Conservation (phyloP, 2,888 invertebrate species). For the Bellardia pandia region DNA sequence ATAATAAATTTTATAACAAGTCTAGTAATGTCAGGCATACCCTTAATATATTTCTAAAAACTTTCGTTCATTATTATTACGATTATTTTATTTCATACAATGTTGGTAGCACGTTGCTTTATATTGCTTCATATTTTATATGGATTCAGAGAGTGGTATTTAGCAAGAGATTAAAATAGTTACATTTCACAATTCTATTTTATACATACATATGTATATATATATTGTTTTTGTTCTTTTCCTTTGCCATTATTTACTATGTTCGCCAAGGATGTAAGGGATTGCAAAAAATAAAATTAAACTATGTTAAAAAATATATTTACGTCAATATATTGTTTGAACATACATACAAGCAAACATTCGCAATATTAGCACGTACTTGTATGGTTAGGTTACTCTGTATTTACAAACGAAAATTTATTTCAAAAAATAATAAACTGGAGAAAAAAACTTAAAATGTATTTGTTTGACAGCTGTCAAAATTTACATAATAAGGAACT, state of each 20-base stretch:
- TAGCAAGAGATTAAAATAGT: constrained; percentile 57
- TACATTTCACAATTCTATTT: constrained; percentile 6
- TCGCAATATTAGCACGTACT: not conserved
- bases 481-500: not conserved
- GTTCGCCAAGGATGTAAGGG: not conserved
- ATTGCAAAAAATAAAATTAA: not conserved
- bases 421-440: not conserved
- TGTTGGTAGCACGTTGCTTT: not conserved
- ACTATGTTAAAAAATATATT: not conserved
- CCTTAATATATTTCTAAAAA: too few species aligned
- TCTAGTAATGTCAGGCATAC: too few species aligned
- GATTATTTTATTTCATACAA: not conserved
- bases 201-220: too few species aligned
- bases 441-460: not conserved
- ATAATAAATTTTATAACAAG: too few species aligned
- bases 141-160: constrained; percentile 37
- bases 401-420: not conserved
- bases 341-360: not conserved
- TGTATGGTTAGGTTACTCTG: constrained; percentile 4
- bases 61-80: too few species aligned
- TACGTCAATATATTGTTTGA: not conserved
- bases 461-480: not conserved
- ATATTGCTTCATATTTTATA: constrained; percentile 40
- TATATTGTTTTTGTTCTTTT: not conserved
- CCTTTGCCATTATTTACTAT: not conserved